Percentiles rank a stretch among this genome's conserved stretches.
phyloP scores from a whole-genome alignment of 2,888 invertebrate genomes.

The Venustoraphidia nigricollis region DNA sequence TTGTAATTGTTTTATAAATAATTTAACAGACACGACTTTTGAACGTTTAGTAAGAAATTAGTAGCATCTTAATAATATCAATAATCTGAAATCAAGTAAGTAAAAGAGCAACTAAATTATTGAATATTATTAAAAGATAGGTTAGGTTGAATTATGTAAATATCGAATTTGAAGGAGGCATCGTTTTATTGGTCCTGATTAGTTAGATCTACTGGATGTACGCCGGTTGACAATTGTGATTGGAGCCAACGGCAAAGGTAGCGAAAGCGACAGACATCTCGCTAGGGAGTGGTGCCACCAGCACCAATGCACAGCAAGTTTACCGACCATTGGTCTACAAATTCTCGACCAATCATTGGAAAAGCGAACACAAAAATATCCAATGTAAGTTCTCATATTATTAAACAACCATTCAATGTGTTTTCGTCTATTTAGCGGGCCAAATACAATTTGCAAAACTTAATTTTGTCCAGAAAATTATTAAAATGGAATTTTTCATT shows the following conservation, averaged over 20 bases:
- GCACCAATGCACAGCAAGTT: slow-evolving; percentile 59
- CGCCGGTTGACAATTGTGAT: not conserved
- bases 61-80: too few relatives aligned
- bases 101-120: too few relatives aligned
- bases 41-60: too few relatives aligned
- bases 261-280: slow-evolving; percentile 26
- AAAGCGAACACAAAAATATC: slow-evolving; percentile 58
- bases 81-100: too few relatives aligned
- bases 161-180: too few relatives aligned
- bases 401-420: slow-evolving; percentile 33
- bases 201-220: not conserved
- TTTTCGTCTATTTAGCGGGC: slow-evolving; percentile 23
- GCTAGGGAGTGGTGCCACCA: slow-evolving; percentile 51
- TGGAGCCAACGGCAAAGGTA: slow-evolving; percentile 16
- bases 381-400: slow-evolving; percentile 62
- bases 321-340: slow-evolving; percentile 74
- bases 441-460: slow-evolving; percentile 16
- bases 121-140: too few relatives aligned
- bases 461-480: not conserved
- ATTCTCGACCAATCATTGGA: slow-evolving; percentile 81
- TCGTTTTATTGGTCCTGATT: too few relatives aligned
- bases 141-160: too few relatives aligned
- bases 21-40: too few relatives aligned
- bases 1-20: too few relatives aligned
- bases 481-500: too few relatives aligned